Conservation (phyloP, 2,113 vertebrate genomes). For the Dasyornis broadbenti region DNA sequence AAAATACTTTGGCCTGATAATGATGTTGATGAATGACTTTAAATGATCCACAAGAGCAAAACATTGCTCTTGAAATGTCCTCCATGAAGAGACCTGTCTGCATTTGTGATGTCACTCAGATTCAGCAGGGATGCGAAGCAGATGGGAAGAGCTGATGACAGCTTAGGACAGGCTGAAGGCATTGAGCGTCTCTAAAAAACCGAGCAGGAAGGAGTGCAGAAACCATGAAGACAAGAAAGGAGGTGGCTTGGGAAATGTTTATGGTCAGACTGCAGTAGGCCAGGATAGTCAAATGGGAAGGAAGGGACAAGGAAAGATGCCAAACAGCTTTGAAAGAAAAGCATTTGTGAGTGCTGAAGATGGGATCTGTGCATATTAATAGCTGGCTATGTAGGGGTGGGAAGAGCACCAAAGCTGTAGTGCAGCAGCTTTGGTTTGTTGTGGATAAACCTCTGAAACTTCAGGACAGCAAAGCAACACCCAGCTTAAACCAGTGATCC, state of each 20-base stretch:
- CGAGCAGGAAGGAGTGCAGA: background rate
- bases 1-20: background rate
- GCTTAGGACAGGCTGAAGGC: background rate
- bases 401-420: background rate
- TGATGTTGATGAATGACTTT: background rate
- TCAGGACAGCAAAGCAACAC: background rate
- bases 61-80: background rate
- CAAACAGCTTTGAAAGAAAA: background rate
- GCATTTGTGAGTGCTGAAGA: background rate
- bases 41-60: background rate
- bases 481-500: background rate
- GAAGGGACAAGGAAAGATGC: background rate
- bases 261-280: too few relatives aligned
- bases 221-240: background rate
- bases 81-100: background rate
- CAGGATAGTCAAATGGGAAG: background rate
- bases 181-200: background rate
- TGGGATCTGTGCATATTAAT: rapidly evolving
- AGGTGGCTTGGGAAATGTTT: background rate
- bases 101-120: rapidly evolving
- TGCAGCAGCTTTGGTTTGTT: background rate
- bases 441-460: background rate
- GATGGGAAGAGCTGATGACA: background rate
- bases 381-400: background rate
- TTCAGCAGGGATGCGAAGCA: background rate